Evolutionary conservation across 2,888 invertebrate genomes (phyloP), one percentile per base, ranked within the genome.

Genomic region (Bhutanitis thaidina): DNA sequence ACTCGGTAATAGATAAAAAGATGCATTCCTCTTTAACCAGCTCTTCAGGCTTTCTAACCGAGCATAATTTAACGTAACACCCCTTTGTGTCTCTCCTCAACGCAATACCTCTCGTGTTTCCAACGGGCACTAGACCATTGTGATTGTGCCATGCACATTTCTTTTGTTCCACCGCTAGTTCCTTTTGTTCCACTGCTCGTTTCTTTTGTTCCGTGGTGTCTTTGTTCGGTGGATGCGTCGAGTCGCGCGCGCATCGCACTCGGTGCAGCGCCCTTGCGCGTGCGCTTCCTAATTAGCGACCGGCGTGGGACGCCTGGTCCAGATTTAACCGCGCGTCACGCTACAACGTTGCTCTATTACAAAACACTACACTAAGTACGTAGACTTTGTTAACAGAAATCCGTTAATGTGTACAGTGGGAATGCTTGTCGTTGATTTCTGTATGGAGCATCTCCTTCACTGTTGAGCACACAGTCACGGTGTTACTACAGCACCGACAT

Each of bases 221-320:
- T 75, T 75, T 74, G 73, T 74, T 63, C 56, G 57, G 61, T 52
- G 54, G 15, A 25, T 57, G 57, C 56, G 60, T 60, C 50, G 58
- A 53, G 65, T 57, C 62, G 69, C 61, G 55, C 55, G 72, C 66
- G 66, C 76, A 69, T 66, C 69, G 69, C 67, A 62, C 52, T 43
- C 69, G 71, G 75, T 80, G 83, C 82, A 81, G 77, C 78, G 82
- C 80, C 76, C 80, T 79, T 82, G 83, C 77, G 78, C 78, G 75
- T 69, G 80, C 83, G 77, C 78, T 81, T 84, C 81, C 83, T 85
- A 87, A 86, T 88, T 86, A 88, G 80, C 74, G 77, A 66, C 64
- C 55, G 69, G 74, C 76, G 81, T 81, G 76, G 80, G 79, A 70
- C 61, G 79, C 61, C 58, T 72, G 76, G 76, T 69, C 73, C 79